Evolutionary conservation across 2,888 invertebrate genomes (phyloP).

Genomic region (Cheilosia grossa): DNA sequence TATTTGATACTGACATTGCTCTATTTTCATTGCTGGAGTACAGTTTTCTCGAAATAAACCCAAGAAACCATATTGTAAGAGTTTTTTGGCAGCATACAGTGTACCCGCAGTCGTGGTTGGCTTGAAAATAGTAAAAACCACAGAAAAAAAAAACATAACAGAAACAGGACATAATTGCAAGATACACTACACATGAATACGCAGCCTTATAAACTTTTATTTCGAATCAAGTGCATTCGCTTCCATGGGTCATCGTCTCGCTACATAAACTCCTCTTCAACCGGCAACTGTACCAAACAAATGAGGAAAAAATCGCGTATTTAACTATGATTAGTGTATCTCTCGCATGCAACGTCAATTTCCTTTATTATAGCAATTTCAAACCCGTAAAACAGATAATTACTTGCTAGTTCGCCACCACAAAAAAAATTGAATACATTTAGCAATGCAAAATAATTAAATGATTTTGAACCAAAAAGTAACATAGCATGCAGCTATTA

Average conservation of each 20-base stretch:
- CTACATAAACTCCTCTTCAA: slow-evolving; percentile 6
- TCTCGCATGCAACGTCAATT: slow-evolving; percentile 26
- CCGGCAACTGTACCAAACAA: neutral
- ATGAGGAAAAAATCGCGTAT: neutral
- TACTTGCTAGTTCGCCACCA: neutral
- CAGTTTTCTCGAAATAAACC: no score
- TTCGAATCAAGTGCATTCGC: slow-evolving; percentile 1
- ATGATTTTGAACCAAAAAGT: slow-evolving; percentile 4
- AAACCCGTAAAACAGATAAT: slow-evolving; percentile 29
- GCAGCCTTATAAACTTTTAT: neutral
- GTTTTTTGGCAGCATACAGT: no score
- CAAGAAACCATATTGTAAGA: no score
- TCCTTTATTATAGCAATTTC: slow-evolving; percentile 31
- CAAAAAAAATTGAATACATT: neutral
- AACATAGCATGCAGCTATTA: slow-evolving; percentile 17
- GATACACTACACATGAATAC: neutral
- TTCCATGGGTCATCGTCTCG: slow-evolving; percentile 9
- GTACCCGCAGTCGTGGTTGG: no score
- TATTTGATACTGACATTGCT: no score
- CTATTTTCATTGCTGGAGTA: no score
- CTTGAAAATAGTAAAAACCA: no score
- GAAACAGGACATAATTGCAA: no score
- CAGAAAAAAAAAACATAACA: no score
- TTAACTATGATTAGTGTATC: neutral
- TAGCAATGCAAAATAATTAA: slow-evolving; percentile 12